phyloP scores from a whole-genome alignment of 1,140 invertebrate species.

The Kradibia gibbosae region DNA sequence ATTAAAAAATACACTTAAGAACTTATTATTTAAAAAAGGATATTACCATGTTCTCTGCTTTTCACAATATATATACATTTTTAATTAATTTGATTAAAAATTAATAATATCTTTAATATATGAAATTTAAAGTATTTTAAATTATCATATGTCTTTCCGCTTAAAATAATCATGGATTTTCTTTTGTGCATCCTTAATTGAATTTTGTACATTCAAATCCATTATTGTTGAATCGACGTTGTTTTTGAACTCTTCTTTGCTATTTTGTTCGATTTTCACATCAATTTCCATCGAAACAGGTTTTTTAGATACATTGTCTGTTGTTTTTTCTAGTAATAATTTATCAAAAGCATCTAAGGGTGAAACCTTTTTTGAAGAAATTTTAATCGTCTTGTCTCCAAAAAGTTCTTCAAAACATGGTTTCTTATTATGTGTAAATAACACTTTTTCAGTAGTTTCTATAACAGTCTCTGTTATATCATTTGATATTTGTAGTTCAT shows the following conservation, averaged over 20 bases:
- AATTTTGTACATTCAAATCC: constrained; percentile 22
- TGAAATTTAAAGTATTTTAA: constrained; percentile 44
- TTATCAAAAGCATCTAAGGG: constrained; percentile 44
- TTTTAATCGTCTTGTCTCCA: constrained; percentile 31
- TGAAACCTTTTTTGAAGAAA: constrained; percentile 35
- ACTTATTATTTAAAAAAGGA: not conserved
- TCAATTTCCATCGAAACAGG: constrained; percentile 23
- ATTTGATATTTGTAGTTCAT: not conserved
- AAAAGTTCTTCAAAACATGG: constrained; percentile 41
- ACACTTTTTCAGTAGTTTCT: not conserved
- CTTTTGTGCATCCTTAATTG: constrained; percentile 54
- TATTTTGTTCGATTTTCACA: constrained; percentile 18
- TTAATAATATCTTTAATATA: not conserved
- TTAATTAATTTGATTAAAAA: constrained; percentile 7
- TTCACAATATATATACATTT: constrained; percentile 38
- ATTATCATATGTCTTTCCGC: constrained; percentile 42
- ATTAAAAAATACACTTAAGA: not conserved
- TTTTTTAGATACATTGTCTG: constrained; percentile 36
- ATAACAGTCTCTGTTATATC: not conserved
- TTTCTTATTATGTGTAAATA: constrained; percentile 37
- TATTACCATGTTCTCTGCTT: not conserved
- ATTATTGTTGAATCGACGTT: constrained; percentile 9
- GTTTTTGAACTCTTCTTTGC: constrained; percentile 32
- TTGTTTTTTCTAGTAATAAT: constrained; percentile 36
- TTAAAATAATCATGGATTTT: constrained; percentile 62